phyloP scores from a whole-genome alignment of 53 echinoderm and acorn worm species.

The Patiria pectinifera region DNA sequence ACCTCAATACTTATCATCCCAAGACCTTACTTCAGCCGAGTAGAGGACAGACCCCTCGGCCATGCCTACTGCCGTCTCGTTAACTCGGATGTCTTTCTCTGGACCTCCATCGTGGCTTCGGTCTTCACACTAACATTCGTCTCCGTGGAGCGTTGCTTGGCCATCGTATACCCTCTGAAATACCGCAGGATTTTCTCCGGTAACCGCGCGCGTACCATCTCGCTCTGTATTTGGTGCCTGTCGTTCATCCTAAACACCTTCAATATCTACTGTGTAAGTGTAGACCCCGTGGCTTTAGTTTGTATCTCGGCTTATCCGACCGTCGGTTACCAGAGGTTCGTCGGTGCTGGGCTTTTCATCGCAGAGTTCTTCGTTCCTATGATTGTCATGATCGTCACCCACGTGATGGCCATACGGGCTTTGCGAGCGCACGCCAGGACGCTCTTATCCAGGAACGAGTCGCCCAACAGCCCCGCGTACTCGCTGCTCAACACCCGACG shows the following conservation, averaged over 20 bases:
- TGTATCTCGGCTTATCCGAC: constrained; percentile 43
- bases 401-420: constrained; percentile 72
- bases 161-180: constrained; percentile 39
- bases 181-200: constrained; percentile 14
- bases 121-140: constrained; percentile 46
- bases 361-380: constrained; percentile 77
- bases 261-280: constrained; percentile 43
- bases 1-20: constrained; percentile 64
- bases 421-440: constrained; percentile 71
- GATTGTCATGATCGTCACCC: constrained; percentile 81
- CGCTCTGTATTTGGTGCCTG: constrained; percentile 44
- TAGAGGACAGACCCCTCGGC: constrained; percentile 26
- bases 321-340: constrained; percentile 38
- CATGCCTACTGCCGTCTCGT: constrained; percentile 55
- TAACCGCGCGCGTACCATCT: not conserved
- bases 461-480: constrained; percentile 62
- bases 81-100: constrained; percentile 42
- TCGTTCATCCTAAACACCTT: constrained; percentile 70
- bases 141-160: constrained; percentile 46
- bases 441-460: constrained; percentile 63
- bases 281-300: not conserved
- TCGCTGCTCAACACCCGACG: constrained; percentile 71
- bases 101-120: constrained; percentile 64
- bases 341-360: constrained; percentile 76
- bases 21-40: constrained; percentile 9